Percentiles rank a stretch among this genome's conserved stretches.
Conservation (phyloP, 2,113 vertebrate species). For the Leptobrachium leishanense region DNA sequence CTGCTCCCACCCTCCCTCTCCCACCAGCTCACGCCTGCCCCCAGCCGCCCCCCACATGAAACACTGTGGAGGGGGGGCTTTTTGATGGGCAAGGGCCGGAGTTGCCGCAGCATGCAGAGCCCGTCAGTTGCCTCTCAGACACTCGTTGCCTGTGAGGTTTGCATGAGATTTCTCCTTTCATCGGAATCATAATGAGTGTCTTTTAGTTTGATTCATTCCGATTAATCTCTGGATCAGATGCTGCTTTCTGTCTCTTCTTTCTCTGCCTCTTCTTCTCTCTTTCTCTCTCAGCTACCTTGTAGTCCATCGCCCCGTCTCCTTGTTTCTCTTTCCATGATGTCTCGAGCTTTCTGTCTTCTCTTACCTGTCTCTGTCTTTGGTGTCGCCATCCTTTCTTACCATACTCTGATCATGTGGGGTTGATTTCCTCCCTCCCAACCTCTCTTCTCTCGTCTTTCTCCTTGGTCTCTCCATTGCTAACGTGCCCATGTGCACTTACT, state of each 20-base stretch:
- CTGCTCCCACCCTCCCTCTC: slow-evolving; percentile 47
- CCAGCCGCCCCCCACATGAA: slow-evolving; percentile 52
- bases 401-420: not conserved
- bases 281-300: not conserved
- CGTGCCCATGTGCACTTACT: too few species aligned
- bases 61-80: slow-evolving; percentile 22
- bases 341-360: too few species aligned
- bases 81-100: slow-evolving; percentile 27
- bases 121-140: slow-evolving; percentile 22
- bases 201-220: slow-evolving; percentile 61
- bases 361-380: not conserved
- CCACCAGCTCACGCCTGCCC: slow-evolving; percentile 56
- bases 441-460: not conserved
- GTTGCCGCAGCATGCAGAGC: slow-evolving; percentile 43
- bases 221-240: slow-evolving; percentile 59
- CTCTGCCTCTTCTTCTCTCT: slow-evolving; percentile 42
- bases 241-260: slow-evolving; percentile 56
- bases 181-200: slow-evolving; percentile 61
- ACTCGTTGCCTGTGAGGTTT: slow-evolving; percentile 70
- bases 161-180: slow-evolving; percentile 86
- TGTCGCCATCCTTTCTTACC: not conserved
- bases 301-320: not conserved
- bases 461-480: not conserved
- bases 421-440: not conserved
- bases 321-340: not conserved